Conservation (phyloP, 1,140 invertebrate genomes). For the Drosophila mauritiana region DNA sequence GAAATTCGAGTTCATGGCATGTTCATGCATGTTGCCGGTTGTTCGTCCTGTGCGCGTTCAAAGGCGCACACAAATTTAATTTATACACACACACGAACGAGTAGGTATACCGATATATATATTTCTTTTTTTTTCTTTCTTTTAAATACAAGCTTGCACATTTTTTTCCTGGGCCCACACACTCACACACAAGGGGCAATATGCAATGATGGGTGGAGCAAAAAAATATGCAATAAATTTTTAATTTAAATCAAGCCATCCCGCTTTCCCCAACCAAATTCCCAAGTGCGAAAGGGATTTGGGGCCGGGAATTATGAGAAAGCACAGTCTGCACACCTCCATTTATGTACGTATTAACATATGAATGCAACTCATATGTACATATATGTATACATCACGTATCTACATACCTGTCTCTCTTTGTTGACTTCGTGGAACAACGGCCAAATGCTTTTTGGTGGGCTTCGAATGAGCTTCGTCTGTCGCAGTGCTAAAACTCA, state of each 20-base stretch:
- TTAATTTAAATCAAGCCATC: constrained; percentile 81
- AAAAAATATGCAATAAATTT: constrained; percentile 81
- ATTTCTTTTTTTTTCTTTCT: background rate
- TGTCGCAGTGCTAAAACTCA: constrained; percentile 25
- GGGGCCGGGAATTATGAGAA: constrained; percentile 10
- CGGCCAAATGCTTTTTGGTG: constrained; percentile 27
- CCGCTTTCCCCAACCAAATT: background rate
- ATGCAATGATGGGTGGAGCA: constrained; percentile 57
- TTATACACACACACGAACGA: constrained; percentile 51
- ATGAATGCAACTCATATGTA: constrained; percentile 55
- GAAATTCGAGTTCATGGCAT: constrained; percentile 79
- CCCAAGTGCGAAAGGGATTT: constrained; percentile 23
- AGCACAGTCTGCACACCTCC: background rate
- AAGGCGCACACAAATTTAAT: constrained; percentile 74
- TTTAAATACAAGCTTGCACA: constrained; percentile 30
- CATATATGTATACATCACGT: background rate
- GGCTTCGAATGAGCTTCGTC: constrained; percentile 26
- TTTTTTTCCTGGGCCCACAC: constrained; percentile 25
- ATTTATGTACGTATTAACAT: constrained; percentile 55
- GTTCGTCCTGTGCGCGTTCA: constrained; percentile 63
- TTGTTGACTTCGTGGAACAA: constrained; percentile 18
- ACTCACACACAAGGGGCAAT: constrained; percentile 17
- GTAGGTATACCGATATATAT: constrained; percentile 38
- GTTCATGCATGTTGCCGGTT: constrained; percentile 64
- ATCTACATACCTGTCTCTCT: constrained; percentile 30